Evolutionary conservation across 2,113 vertebrate species (phyloP).

Genomic region (Brachypodius melanocephalos): DNA sequence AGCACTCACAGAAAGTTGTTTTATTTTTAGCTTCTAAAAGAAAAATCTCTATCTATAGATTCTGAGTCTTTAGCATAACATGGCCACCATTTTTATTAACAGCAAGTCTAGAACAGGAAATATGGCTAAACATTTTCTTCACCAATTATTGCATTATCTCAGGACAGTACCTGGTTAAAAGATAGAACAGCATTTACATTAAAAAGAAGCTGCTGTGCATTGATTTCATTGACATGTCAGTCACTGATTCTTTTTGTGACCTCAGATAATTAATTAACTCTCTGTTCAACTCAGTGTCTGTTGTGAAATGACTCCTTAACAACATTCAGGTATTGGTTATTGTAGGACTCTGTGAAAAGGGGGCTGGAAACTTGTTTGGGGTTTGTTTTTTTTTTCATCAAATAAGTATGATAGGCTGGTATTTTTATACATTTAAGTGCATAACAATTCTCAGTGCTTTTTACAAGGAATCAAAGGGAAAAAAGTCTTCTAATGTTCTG

Average conservation of each 20-base stretch:
- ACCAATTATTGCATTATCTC: not conserved
- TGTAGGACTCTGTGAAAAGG: not conserved
- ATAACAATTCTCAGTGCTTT: not conserved
- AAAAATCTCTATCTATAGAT: not conserved
- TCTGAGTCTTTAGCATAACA: not conserved
- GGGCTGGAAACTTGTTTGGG: not conserved
- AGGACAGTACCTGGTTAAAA: not conserved
- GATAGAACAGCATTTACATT: not conserved
- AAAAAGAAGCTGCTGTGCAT: not conserved
- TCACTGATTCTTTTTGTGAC: not conserved
- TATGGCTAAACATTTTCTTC: not conserved
- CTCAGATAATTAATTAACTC: not conserved
- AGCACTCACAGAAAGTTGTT: not conserved
- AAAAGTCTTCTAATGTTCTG: not conserved
- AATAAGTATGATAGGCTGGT: not conserved
- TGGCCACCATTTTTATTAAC: not conserved
- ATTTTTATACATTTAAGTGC: not conserved
- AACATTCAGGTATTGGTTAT: not conserved
- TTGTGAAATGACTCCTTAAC: not conserved
- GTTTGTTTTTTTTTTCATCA: too few relatives aligned
- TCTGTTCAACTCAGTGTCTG: not conserved
- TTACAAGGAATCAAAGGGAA: not conserved
- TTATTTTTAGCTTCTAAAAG: not conserved
- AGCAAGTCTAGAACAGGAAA: not conserved
- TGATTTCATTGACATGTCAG: not conserved